Conservation (phyloP, 2,113 vertebrate genomes). For the Nothocercus julius region DNA sequence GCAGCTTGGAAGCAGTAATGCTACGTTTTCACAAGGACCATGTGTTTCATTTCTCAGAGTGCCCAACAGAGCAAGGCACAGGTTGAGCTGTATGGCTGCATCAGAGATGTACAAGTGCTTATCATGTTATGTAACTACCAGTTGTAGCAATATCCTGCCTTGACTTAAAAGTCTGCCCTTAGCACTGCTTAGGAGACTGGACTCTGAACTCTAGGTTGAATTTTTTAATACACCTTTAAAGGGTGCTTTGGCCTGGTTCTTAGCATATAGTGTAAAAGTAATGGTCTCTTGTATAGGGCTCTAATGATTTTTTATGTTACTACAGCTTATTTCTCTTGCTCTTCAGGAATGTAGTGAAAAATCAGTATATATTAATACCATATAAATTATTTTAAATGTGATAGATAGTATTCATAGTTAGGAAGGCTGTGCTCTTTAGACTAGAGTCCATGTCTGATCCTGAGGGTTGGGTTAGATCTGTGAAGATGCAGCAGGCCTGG, state of each 20-base stretch:
- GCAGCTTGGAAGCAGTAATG: not conserved
- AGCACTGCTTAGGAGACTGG: not conserved
- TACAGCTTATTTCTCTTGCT: not conserved
- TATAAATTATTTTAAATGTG: not conserved
- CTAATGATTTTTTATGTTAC: not conserved
- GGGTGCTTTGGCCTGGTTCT: not conserved
- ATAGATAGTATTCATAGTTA: not conserved
- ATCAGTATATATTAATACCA: not conserved
- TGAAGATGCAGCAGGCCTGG: not conserved
- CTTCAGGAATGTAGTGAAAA: not conserved
- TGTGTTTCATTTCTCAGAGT: not conserved
- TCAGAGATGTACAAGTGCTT: not conserved
- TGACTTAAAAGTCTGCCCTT: not conserved
- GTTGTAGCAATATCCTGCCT: not conserved
- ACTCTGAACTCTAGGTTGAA: not conserved
- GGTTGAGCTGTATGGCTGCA: not conserved
- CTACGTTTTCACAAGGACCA: not conserved
- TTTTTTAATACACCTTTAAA: not conserved
- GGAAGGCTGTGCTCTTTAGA: not conserved
- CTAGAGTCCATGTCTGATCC: accelerated
- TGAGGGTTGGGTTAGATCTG: not conserved
- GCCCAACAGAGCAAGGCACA: not conserved
- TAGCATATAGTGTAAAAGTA: not conserved
- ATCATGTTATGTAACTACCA: not conserved
- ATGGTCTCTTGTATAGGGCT: not conserved